Base-by-base conservation (phyloP, 1,140 invertebrate genomes). In the Catajapyx aquilonaris region DNA sequence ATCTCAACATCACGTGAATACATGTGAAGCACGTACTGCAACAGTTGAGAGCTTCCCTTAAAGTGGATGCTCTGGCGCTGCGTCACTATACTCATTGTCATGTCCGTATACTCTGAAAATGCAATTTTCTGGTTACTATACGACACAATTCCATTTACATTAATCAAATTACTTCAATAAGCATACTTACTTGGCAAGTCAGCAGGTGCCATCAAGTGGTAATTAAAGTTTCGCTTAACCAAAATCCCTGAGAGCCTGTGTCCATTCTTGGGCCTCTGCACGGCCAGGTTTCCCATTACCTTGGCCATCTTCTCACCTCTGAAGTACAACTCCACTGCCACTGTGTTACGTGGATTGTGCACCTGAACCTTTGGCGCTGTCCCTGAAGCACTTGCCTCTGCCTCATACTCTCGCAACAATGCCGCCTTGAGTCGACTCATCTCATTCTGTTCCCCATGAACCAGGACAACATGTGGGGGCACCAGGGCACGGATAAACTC, bases 401-500 rank as follows among this genome's bases (percentile, higher is more conserved):
- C 81, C 57, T 91, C 86, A 53, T 96, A 97, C 56, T 98, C 90
- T 11, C 93, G 62, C 47, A 86, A 74, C 15, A 99, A 60, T 0
- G 90, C 94, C 31, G 87, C 76, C 60, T 95, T 94, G 31, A 99
- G 57, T 18, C 94, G 69, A 2, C 73, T 78, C 95, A 99, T 99
- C 62, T 98, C 94, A 57, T 96, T 98, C 53, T 90, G 83, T 58
- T 99, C 95, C 1, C 94, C 94, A 56, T 99, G 94, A 1, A 99
- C 94, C 16, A 99, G 61, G 10, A 95, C 85, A 33, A 98, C 83
- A 62, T 98, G 90, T 0, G 86, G 78, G 13, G 95, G 94, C 53
- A 87, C 90, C 11, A 99, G 59, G 23, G 79, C 73, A 20, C 87
- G 68, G 41, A 99, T 85, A 51, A 99, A 99, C 61, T 96, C 91